Percentiles rank a stretch among this genome's conserved stretches.
Evolutionary conservation across 2,888 invertebrate species (phyloP).

Genomic region (Craniophora ligustri): DNA sequence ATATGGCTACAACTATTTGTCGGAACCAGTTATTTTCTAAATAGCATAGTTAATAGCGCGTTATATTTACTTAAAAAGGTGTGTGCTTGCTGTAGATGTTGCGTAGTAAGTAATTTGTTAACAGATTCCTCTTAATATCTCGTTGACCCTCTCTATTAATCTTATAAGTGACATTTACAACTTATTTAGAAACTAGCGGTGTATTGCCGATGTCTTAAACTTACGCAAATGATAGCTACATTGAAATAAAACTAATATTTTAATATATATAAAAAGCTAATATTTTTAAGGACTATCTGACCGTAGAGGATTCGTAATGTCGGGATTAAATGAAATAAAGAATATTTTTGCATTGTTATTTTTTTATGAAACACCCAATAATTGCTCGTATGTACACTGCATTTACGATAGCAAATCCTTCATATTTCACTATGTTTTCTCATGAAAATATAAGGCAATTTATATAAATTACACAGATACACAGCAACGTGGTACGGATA

Average conservation of each 20-base stretch:
- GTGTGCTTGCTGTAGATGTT: slow-evolving; percentile 23
- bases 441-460: slow-evolving; percentile 36
- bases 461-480: slow-evolving; percentile 47
- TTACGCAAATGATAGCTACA: no score
- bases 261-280: no score
- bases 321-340: no score
- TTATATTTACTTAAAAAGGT: slow-evolving; percentile 34
- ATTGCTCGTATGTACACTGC: not conserved
- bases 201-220: no score
- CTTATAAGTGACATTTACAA: slow-evolving; percentile 14
- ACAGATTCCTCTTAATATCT: not conserved
- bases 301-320: no score
- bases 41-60: slow-evolving; percentile 15
- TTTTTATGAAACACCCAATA: not conserved
- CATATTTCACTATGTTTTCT: slow-evolving; percentile 21
- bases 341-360: no score
- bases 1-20: slow-evolving; percentile 37
- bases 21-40: slow-evolving; percentile 18
- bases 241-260: no score
- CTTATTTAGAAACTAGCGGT: no score
- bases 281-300: no score
- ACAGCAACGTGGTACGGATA: slow-evolving; percentile 22
- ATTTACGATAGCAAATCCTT: slow-evolving; percentile 13
- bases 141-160: slow-evolving; percentile 12
- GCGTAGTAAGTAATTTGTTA: slow-evolving; percentile 5